Evolutionary conservation across 2,113 vertebrate genomes (phyloP), one percentile per base, ranked within the genome.

Genomic region (Nothocercus nigrocapillus): DNA sequence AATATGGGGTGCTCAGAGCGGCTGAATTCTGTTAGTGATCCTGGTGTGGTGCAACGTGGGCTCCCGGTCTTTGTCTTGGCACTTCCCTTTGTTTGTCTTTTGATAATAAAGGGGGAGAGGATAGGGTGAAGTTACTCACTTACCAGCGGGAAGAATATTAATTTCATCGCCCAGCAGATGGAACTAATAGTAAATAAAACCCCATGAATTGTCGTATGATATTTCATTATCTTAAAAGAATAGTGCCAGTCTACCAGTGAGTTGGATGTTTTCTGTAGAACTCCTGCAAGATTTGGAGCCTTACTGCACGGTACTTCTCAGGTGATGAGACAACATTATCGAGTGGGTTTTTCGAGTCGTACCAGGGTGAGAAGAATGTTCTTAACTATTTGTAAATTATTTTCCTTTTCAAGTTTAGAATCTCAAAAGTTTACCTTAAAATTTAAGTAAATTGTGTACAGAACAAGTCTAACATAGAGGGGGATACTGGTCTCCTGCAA

Each of bases 81-180:
- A 0, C 24, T 0, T 0, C 40, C 18, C 1, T 0, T 82, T 59
- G 64, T 30, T 75, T 42, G 47, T 73, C 27, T 53, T 45, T 54
- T 66, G 11, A 53, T 72, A 61, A 3, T 38, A 47, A 30, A 66
- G 24, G 1, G 17, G 5, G 4, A 78, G 64, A 78, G 40, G 21
- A 76, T 90, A 56, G 32, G 56, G 34, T 28, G 73, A 32, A 69
- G 72, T 38, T 93, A 28, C 24, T 58, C 9, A 3, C 17, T 54
- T 17, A 49, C 28, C 25, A n/a, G 38, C 61, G 68, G 30, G 32
- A 67, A 86, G 8, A n/a, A 4, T 49, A 49, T 76, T 78, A 18
- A 64, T 45, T 72, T 61, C 2, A 15, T 67, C 75, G 42, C 42
- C 13, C 6, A 38, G 13, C 7, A 74, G 44, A 40, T 85, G 82